Evolutionary conservation across 2,797 vertebrate genomes (phyloP).

Genomic region (Pantherophis alleghaniensis): DNA sequence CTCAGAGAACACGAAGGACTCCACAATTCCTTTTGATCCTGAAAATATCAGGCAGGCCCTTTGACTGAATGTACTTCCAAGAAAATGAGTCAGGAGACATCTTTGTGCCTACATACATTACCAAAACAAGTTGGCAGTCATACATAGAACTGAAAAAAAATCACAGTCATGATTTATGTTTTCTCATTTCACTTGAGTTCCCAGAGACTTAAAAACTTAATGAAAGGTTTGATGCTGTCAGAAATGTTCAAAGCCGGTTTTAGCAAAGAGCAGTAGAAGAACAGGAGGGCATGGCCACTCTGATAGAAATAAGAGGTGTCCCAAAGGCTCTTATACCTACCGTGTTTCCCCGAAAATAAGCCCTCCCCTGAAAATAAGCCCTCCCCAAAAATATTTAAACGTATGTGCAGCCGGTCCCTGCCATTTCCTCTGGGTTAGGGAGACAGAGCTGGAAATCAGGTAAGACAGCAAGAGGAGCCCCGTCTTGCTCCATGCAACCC

Average conservation of each 20-base stretch:
- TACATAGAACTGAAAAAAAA: not conserved
- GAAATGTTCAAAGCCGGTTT: not conserved
- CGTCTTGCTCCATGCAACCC: too few relatives aligned
- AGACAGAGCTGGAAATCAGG: too few relatives aligned
- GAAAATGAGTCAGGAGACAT: not conserved
- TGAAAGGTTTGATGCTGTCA: not conserved
- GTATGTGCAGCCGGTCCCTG: fast-evolving
- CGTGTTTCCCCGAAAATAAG: too few relatives aligned
- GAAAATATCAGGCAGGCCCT: not conserved
- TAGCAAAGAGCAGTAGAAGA: not conserved
- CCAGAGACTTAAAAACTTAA: not conserved
- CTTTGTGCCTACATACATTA: not conserved
- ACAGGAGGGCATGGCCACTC: not conserved
- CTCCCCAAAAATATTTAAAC: too few relatives aligned
- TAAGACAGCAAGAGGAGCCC: too few relatives aligned
- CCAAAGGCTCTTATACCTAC: not conserved
- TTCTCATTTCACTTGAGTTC: not conserved
- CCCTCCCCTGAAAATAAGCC: too few relatives aligned
- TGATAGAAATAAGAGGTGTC: not conserved
- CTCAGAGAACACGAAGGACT: not conserved
- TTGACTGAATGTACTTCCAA: not conserved
- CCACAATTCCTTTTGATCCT: not conserved
- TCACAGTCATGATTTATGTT: not conserved
- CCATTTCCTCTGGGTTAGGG: too few relatives aligned
- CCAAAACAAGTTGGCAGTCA: not conserved